Conservation (phyloP, 2,797 vertebrate genomes). For the Pseudochirops corinnae region DNA sequence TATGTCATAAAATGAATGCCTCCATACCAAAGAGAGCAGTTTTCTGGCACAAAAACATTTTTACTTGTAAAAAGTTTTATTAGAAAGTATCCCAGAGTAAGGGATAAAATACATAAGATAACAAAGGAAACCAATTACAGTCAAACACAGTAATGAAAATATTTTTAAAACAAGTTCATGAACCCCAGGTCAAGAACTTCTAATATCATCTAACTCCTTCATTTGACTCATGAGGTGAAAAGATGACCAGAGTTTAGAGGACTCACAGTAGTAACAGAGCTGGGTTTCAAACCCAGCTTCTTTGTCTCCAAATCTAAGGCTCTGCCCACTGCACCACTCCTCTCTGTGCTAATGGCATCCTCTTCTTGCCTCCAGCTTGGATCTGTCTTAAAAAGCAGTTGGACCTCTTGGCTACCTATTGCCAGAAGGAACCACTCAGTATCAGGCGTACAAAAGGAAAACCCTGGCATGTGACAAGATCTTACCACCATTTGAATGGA, state of each 20-base stretch:
- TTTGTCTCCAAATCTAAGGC: neutral
- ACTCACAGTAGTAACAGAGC: neutral
- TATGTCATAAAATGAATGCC: neutral
- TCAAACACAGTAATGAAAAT: neutral
- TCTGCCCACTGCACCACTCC: neutral
- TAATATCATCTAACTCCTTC: neutral
- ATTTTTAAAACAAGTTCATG: neutral
- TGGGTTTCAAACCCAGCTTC: neutral
- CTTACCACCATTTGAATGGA: neutral
- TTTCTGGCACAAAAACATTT: neutral
- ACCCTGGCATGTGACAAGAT: neutral
- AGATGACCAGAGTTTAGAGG: neutral
- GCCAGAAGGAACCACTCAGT: neutral
- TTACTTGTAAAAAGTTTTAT: neutral
- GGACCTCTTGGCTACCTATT: neutral
- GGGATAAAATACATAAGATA: neutral
- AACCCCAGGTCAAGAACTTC: neutral
- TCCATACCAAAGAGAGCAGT: neutral
- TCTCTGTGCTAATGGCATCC: neutral
- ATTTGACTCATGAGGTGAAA: neutral
- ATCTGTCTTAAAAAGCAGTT: neutral
- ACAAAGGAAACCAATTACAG: neutral
- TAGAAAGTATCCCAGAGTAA: neutral
- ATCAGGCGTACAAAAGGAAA: neutral
- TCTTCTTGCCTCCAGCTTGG: neutral